Evolutionary conservation across 2,888 invertebrate genomes (phyloP).

Genomic region (Nemurella pictetii): DNA sequence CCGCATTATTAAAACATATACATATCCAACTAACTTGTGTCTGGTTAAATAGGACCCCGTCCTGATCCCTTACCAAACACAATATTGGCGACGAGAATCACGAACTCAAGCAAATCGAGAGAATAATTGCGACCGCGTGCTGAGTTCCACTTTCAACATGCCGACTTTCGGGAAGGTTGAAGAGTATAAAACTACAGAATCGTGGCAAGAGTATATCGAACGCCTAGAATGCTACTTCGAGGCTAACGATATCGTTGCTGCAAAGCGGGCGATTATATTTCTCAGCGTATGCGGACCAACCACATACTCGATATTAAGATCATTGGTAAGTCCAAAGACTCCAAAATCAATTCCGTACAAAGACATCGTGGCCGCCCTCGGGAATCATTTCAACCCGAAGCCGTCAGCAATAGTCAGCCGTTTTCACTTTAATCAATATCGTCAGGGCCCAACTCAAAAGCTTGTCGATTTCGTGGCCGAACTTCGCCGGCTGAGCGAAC

Average conservation of each 20-base stretch:
- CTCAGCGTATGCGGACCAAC: background rate
- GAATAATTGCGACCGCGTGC: background rate
- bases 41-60: no score
- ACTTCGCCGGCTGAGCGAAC: conserved; percentile 14
- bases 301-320: conserved; percentile 3
- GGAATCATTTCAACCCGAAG: conserved; percentile 7
- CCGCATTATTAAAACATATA: no score
- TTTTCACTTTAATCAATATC: background rate
- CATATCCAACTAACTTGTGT: no score
- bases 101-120: no score
- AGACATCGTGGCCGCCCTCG: background rate
- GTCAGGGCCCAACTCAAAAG: background rate
- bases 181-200: background rate
- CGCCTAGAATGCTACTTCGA: background rate
- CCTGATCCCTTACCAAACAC: no score
- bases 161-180: background rate
- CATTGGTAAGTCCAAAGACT: background rate
- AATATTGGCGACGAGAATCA: no score
- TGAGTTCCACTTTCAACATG: background rate
- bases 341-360: background rate
- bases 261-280: background rate
- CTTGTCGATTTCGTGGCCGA: conserved; percentile 25
- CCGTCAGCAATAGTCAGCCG: conserved; percentile 27
- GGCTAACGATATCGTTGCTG: background rate
- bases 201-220: background rate